Base-by-base conservation (phyloP, 2,888 invertebrate genomes). In the Orchestes rusci region DNA sequence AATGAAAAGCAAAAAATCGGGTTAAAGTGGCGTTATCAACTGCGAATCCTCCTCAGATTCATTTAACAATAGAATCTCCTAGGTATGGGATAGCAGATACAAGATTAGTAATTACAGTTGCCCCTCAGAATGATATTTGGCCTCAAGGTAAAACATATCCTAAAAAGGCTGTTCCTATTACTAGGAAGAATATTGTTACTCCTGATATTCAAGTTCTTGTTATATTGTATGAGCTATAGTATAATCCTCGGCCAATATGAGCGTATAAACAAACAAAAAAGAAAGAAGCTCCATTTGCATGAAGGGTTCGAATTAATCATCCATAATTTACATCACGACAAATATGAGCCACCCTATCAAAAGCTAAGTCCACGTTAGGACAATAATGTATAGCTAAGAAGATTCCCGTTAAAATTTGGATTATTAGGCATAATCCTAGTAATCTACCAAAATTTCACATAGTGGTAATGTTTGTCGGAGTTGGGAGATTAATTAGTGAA, bases 111-210 rank as follows among this genome's bases (percentile, higher is more conserved):
- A 55, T 56, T 27, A 85, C 82, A 28, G 83, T 84, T 0, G 84
- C 83, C 2, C 82, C 83, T 75, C 84, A 85, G 64, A 82, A 85
- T 1, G 83, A 84, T 76, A 86, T 86, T 80, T 86, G 84, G 4
- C 84, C 84, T 68, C 84, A 84, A n/a, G n/a, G n/a, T n/a, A n/a
- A n/a, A n/a, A n/a, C n/a, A n/a, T n/a, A n/a, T n/a, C n/a, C n/a
- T n/a, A n/a, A n/a, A n/a, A n/a, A n/a, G n/a, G n/a, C n/a, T n/a
- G n/a, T n/a, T n/a, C n/a, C n/a, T n/a, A n/a, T n/a, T n/a, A n/a
- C n/a, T n/a, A n/a, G n/a, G n/a, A n/a, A n/a, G n/a, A n/a, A n/a
- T n/a, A n/a, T n/a, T n/a, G n/a, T n/a, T n/a, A n/a, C n/a, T n/a
- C n/a, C n/a, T n/a, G n/a, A n/a, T n/a, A n/a, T n/a, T n/a, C n/a